phyloP scores from a whole-genome alignment of 2,113 vertebrate genomes.

The Ginglymostoma cirratum region DNA sequence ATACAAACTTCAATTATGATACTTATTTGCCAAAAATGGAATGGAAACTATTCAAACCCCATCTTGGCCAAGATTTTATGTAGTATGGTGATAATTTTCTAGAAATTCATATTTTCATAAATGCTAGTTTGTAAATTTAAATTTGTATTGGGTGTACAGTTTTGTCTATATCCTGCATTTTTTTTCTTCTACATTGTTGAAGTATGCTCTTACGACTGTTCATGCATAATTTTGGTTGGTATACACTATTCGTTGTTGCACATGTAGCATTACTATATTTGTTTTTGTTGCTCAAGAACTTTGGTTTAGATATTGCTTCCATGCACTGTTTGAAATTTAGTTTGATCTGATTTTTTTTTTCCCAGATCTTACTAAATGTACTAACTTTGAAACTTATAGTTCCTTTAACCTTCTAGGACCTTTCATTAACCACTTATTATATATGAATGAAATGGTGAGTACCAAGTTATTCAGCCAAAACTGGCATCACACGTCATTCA shows the following conservation, averaged over 20 bases:
- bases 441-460: neutral
- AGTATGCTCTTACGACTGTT: neutral
- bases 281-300: neutral
- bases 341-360: neutral
- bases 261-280: neutral
- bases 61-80: slow-evolving; percentile 8
- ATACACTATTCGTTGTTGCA: neutral
- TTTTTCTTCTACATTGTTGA: neutral
- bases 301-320: neutral
- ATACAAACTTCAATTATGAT: neutral
- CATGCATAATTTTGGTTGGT: neutral
- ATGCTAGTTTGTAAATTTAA: slow-evolving; percentile 22
- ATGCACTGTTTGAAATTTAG: neutral
- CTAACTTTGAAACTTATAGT: neutral
- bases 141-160: neutral
- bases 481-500: neutral
- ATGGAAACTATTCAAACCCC: slow-evolving; percentile 27
- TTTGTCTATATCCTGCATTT: neutral
- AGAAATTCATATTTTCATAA: neutral
- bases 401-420: neutral
- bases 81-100: neutral
- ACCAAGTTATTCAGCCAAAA: neutral
- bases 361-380: neutral
- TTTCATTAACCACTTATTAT: neutral
- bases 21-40: slow-evolving; percentile 28